phyloP scores from a whole-genome alignment of 2,888 invertebrate species.

The Parnassius mnemosyne region DNA sequence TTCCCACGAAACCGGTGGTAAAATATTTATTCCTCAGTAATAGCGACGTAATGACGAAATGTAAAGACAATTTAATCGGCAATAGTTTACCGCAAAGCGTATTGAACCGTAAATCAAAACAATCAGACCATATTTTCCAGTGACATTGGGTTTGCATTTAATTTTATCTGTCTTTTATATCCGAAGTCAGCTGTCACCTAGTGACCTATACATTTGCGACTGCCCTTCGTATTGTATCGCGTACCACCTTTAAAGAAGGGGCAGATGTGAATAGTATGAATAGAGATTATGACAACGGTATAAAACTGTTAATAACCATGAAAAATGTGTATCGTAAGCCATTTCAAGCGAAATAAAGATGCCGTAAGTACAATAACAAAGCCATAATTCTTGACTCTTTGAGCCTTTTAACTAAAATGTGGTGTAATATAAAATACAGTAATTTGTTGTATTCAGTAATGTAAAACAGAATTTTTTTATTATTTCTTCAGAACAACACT shows the following conservation, averaged over 20 bases:
- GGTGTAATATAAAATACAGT: too few species aligned
- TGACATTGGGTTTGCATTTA: slow-evolving; percentile 1
- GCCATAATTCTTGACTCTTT: too few species aligned
- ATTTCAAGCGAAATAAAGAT: too few species aligned
- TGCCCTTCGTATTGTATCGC: slow-evolving; percentile 21
- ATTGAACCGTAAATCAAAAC: slow-evolving; percentile 1
- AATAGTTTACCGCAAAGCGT: background rate
- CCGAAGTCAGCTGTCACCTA: slow-evolving; percentile 24
- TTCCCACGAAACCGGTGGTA: slow-evolving; percentile 32
- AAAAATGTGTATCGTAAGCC: background rate
- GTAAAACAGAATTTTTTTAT: too few species aligned
- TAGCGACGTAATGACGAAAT: slow-evolving; percentile 24
- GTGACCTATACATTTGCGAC: slow-evolving; percentile 21
- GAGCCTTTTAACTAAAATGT: too few species aligned
- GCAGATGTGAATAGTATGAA: slow-evolving; percentile 12
- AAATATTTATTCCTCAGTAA: slow-evolving; percentile 21
- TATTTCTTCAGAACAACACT: too few species aligned
- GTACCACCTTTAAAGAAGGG: slow-evolving; percentile 17
- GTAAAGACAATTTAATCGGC: slow-evolving; percentile 7
- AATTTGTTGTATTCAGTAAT: too few species aligned
- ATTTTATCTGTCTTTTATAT: slow-evolving; percentile 9
- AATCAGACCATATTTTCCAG: slow-evolving; percentile 7
- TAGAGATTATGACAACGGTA: slow-evolving; percentile 2
- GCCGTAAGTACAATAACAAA: too few species aligned
- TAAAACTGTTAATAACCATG: background rate